Base-by-base conservation (phyloP, 2,113 vertebrate genomes). In the Rhodinocichla rosea region DNA sequence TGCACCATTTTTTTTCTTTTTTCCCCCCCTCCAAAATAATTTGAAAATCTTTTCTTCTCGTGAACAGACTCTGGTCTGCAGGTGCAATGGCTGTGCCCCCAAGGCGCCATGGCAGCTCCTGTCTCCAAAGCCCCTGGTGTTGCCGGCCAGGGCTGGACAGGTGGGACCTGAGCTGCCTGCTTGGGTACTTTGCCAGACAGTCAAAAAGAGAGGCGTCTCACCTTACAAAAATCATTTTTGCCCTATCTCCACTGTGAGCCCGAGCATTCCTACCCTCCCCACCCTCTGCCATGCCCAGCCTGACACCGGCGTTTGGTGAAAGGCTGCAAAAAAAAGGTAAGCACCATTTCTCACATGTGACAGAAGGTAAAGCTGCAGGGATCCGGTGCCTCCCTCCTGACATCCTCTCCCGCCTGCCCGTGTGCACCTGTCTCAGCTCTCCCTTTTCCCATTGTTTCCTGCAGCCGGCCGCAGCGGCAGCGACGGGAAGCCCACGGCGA, bases 401-500 rank as follows among this genome's bases (percentile, higher is more conserved):
- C 6, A 26, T 8, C 14, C 44, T 65, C 6, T 6, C 19, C 60
- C 3, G 0, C n/a, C 30, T 5, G 2, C 32, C 50, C 1, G 0
- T 21, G 27, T 4, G 65, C 4, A 2, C 14, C 37, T 70, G 57
- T 70, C 88, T 96, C 79, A 77, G 47, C 16, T 88, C 33, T 94
- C 23, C 50, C 59, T 96, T 96, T 65, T 27, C 55, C 47, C 91
- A 0, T 68, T 7, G 7, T 91, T 93, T 74, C 86, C 64, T 7
- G 55, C 77, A 97, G 96, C 92, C 92, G 90, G 73, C 96, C 94
- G 8, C 97, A 98, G 89, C 97, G 97, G 87, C 97, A 97, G 56
- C 97, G 98, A 59, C 97, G 98, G 91, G 98, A 99, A 71, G 97
- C 97, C 23, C 97, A 94, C 0, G 96, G 97, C 13, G 98, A 98